phyloP scores from a whole-genome alignment of 2,113 vertebrate species.

The Ptilonorhynchus violaceus region DNA sequence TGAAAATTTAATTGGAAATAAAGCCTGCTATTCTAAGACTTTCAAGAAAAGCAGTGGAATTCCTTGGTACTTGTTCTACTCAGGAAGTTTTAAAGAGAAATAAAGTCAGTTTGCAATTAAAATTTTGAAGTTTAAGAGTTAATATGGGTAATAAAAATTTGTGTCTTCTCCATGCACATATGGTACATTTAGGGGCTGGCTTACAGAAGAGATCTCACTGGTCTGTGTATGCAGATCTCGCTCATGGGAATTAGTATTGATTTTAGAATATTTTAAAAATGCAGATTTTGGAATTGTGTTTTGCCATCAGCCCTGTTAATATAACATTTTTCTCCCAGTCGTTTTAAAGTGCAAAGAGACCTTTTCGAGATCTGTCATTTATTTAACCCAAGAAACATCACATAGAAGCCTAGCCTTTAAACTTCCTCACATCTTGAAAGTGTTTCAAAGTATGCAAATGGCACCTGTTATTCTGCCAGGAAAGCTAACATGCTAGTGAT shows the following conservation, averaged over 20 bases:
- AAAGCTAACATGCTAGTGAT: slow-evolving; percentile 44
- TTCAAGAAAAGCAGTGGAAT: not conserved
- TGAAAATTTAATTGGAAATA: not conserved
- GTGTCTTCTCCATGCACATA: not conserved
- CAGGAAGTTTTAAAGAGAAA: not conserved
- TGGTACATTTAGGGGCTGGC: not conserved
- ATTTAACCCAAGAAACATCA: not conserved
- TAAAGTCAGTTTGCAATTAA: not conserved
- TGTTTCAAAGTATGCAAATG: slow-evolving; percentile 62
- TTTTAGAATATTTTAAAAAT: not conserved
- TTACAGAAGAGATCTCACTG: not conserved
- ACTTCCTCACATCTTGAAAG: slow-evolving; percentile 35
- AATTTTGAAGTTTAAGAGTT: not conserved
- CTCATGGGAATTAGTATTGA: not conserved
- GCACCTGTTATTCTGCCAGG: slow-evolving; percentile 25
- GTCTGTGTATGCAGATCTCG: not conserved
- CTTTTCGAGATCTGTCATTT: not conserved
- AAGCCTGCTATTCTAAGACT: not conserved
- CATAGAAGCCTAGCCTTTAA: not conserved
- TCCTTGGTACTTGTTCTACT: not conserved
- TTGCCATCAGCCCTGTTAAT: not conserved
- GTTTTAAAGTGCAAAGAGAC: not conserved
- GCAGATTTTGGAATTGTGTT: not conserved
- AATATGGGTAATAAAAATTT: not conserved
- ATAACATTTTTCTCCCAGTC: not conserved